Percentiles rank a stretch among this genome's conserved stretches.
These are phyloP conservation scores for Cheilosia soror DNA, from an alignment of 2,888 invertebrate genomes.

Conservation along the genomic window DNA sequence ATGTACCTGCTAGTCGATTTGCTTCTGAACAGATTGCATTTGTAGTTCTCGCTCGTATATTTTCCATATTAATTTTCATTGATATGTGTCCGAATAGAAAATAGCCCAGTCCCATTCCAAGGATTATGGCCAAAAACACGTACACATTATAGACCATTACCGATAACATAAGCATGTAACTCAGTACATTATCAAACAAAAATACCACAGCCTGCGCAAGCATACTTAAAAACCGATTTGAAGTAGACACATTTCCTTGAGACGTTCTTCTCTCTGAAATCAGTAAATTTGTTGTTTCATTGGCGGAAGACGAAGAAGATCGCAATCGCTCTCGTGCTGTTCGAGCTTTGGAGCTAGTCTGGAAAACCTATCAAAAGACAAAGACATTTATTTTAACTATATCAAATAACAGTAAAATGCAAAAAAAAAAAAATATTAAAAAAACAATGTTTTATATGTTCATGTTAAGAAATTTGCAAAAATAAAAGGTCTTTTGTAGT, in stretches of 20 bases:
- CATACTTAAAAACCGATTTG: conserved; percentile 56
- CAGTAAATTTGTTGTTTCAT: conserved; percentile 77
- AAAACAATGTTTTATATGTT: no score
- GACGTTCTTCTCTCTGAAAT: conserved; percentile 44
- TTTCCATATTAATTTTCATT: conserved; percentile 85
- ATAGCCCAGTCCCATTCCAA: conserved; percentile 87
- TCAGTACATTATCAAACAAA: conserved; percentile 85
- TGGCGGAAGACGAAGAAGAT: conserved; percentile 74
- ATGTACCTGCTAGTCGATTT: conserved; percentile 80
- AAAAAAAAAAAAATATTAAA: neutral
- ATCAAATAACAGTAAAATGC: neutral
- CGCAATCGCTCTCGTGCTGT: conserved; percentile 76
- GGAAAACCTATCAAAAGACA: conserved; percentile 73
- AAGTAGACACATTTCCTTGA: conserved; percentile 23
- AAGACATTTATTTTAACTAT: neutral
- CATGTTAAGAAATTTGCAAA: no score
- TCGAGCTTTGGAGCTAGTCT: conserved; percentile 76
- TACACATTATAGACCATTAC: conserved; percentile 91
- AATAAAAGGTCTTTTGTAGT: no score
- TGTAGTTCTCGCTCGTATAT: conserved; percentile 83
- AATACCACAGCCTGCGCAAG: conserved; percentile 76
- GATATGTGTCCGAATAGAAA: conserved; percentile 85
- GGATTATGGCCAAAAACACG: conserved; percentile 86
- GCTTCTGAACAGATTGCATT: conserved; percentile 83
- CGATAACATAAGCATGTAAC: conserved; percentile 89